phyloP scores from a whole-genome alignment of 2,113 vertebrate species.

The Limnothrissa miodon region DNA sequence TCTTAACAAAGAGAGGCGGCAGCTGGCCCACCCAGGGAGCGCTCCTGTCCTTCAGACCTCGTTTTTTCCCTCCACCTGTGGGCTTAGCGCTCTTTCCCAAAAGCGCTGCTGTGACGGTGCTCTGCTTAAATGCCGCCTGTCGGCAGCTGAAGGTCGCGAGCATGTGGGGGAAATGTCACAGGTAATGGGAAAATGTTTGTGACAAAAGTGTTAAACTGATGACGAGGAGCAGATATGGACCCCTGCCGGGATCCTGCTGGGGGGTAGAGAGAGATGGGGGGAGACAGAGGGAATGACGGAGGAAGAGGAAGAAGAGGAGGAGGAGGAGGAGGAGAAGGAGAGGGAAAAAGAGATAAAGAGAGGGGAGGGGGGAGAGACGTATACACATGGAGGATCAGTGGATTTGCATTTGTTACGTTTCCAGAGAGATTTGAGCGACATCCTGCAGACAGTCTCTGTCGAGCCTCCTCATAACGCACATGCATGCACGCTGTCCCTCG shows the following conservation, averaged over 20 bases:
- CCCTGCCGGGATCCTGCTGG: neutral
- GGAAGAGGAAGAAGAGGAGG: neutral
- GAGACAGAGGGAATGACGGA: neutral
- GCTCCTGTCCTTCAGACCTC: neutral
- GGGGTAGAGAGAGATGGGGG: neutral
- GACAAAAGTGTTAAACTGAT: slow-evolving; percentile 21
- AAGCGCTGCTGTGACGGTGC: neutral
- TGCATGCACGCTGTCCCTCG: neutral
- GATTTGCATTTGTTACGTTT: slow-evolving; percentile 10
- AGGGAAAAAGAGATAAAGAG: neutral
- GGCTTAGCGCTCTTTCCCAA: neutral
- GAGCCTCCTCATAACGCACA: neutral
- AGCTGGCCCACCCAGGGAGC: neutral
- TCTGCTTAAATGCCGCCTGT: slow-evolving; percentile 10
- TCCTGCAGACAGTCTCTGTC: neutral
- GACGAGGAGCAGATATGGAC: slow-evolving; percentile 15
- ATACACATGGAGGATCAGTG: neutral
- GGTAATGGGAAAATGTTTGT: slow-evolving; percentile 13
- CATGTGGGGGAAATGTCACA: slow-evolving; percentile 4
- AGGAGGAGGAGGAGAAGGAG: neutral
- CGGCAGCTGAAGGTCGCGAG: neutral
- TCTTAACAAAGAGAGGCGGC: neutral
- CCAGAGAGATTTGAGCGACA: neutral
- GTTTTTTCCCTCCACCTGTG: neutral
- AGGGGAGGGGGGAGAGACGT: neutral